Evolutionary conservation across 1,140 invertebrate genomes (phyloP).

Genomic region (Rhopalosiphum maidis): DNA sequence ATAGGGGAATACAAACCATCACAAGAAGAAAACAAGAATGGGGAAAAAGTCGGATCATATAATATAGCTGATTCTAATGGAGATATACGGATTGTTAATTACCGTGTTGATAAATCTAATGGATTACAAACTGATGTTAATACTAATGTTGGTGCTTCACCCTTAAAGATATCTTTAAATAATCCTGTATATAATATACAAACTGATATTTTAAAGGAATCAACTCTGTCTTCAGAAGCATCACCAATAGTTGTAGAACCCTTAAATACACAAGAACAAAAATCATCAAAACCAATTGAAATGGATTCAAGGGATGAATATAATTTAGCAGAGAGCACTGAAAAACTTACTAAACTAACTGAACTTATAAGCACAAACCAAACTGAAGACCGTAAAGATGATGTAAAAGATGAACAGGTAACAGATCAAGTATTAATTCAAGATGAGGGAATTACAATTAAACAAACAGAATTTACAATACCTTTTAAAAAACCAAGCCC

Average conservation of each 20-base stretch:
- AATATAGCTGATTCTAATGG: slow-evolving; percentile 61
- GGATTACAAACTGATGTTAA: slow-evolving; percentile 48
- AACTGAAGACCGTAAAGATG: slow-evolving; percentile 49
- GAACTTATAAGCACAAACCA: not conserved
- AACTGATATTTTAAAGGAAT: not conserved
- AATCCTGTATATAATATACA: not conserved
- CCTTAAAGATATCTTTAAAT: not conserved
- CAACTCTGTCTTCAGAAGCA: not conserved
- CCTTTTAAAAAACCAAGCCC: slow-evolving; percentile 41
- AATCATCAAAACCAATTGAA: slow-evolving; percentile 14
- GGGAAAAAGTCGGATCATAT: slow-evolving; percentile 59
- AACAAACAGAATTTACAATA: slow-evolving; percentile 41
- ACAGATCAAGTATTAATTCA: slow-evolving; percentile 32
- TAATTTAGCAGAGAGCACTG: not conserved
- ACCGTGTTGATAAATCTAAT: slow-evolving; percentile 60
- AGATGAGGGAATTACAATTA: not conserved
- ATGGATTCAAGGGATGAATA: not conserved
- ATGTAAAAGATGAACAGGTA: not conserved
- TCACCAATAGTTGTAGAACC: slow-evolving; percentile 48
- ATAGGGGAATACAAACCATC: slow-evolving; percentile 61
- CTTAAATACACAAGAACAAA: slow-evolving; percentile 7
- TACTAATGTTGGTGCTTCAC: not conserved
- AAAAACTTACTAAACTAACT: not conserved
- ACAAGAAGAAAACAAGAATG: slow-evolving; percentile 62
- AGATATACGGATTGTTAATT: slow-evolving; percentile 60